Conservation (phyloP, 2,113 vertebrate genomes). For the Solea solea region DNA sequence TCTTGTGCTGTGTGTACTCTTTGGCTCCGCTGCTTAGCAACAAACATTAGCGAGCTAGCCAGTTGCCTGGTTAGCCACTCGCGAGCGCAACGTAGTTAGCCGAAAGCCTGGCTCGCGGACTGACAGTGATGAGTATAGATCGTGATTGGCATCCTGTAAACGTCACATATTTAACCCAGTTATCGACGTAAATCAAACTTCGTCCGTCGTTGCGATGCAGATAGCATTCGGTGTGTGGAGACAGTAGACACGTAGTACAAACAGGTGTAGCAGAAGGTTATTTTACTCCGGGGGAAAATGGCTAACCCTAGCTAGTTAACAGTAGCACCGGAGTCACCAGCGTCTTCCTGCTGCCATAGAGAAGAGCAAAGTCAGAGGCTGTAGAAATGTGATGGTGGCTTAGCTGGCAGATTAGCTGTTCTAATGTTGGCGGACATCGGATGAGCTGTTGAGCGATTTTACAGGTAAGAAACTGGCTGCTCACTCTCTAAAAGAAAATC, state of each 20-base stretch:
- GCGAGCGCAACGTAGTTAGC: constrained; percentile 41
- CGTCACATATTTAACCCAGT: background rate
- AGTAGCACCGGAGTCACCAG: constrained; percentile 47
- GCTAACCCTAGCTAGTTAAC: constrained; percentile 60
- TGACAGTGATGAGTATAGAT: background rate
- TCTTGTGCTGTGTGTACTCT: constrained; percentile 24
- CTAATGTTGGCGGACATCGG: constrained; percentile 36
- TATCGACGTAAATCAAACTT: background rate
- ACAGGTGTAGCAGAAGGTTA: constrained; percentile 2
- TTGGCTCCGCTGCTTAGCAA: constrained; percentile 70
- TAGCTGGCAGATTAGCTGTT: constrained; percentile 24
- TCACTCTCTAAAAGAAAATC: background rate
- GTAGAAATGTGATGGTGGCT: constrained; percentile 45
- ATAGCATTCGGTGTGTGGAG: background rate
- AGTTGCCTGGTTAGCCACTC: constrained; percentile 41
- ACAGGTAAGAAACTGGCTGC: constrained; percentile 49
- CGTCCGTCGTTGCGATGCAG: background rate
- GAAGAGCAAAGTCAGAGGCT: constrained; percentile 22
- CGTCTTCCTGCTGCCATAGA: constrained; percentile 22
- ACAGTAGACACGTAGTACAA: background rate
- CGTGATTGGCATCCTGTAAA: background rate
- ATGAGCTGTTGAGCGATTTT: constrained; percentile 22
- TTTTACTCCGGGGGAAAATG: constrained; percentile 29
- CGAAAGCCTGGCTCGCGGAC: background rate
- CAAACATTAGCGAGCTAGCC: constrained; percentile 60